These are phyloP conservation scores for Poeciliopsis retropinna DNA, from an alignment of 2,113 vertebrate species.

Conservation along the genomic window DNA sequence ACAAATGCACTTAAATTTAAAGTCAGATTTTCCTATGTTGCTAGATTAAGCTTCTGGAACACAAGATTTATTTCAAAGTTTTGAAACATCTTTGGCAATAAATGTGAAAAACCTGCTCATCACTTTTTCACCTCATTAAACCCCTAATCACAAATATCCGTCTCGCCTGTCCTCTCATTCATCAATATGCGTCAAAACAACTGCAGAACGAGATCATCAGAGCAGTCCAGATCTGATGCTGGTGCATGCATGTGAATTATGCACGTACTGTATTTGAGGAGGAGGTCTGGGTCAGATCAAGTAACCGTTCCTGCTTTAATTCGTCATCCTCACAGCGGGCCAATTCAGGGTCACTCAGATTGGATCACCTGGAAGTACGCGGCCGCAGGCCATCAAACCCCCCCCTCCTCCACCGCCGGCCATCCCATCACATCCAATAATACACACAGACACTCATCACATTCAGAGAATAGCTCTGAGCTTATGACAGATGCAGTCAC, in stretches of 20 bases:
- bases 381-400: slow-evolving; percentile 36
- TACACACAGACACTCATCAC: slow-evolving; percentile 25
- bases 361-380: slow-evolving; percentile 40
- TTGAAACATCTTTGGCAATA: not conserved
- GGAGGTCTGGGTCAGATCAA: slow-evolving; percentile 51
- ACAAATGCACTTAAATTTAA: not conserved
- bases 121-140: slow-evolving; percentile 1
- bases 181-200: slow-evolving; percentile 46
- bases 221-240: slow-evolving; percentile 14
- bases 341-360: slow-evolving; percentile 51
- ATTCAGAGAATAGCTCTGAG: slow-evolving; percentile 49
- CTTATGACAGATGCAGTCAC: slow-evolving; percentile 41
- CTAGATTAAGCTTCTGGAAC: not conserved
- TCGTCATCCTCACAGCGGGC: slow-evolving; percentile 35
- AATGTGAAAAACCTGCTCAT: not conserved
- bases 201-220: slow-evolving; percentile 51
- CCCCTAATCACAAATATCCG: slow-evolving; percentile 13
- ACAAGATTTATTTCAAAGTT: not conserved
- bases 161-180: slow-evolving; percentile 15
- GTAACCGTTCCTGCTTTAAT: slow-evolving; percentile 47
- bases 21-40: too few species aligned
- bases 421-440: slow-evolving; percentile 13
- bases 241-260: slow-evolving; percentile 18
- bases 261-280: slow-evolving; percentile 43
- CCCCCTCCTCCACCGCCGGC: not conserved